A percentile compares a stretch with the other conserved stretches of the same genome.
These are phyloP conservation scores for Chymomyza costata DNA, from an alignment of 1,140 invertebrate species.

Conservation along the genomic window DNA sequence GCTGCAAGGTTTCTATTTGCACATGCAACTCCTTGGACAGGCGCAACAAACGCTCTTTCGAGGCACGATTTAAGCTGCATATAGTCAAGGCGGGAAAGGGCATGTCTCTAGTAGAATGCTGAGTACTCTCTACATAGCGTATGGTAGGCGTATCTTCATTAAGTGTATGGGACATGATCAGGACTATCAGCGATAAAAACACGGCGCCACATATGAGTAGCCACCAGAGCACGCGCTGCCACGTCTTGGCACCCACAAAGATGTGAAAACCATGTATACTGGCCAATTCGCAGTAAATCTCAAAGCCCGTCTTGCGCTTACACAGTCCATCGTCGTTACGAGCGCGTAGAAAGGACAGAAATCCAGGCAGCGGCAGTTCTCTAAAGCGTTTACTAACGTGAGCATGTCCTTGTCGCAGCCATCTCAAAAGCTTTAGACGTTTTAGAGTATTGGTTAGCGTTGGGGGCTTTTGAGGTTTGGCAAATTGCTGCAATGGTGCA, in stretches of 20 bases:
- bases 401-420: constrained; percentile 3
- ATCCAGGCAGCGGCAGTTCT: constrained; percentile 36
- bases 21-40: constrained; percentile 14
- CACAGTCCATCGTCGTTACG: constrained; percentile 60
- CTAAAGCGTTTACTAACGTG: constrained; percentile 12
- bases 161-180: constrained; percentile 72
- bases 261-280: constrained; percentile 70
- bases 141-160: constrained; percentile 72
- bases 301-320: constrained; percentile 58
- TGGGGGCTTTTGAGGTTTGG: background rate
- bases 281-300: constrained; percentile 76
- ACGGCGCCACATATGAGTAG: constrained; percentile 73
- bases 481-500: constrained; percentile 34
- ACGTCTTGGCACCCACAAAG: constrained; percentile 54
- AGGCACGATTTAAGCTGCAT: constrained; percentile 75
- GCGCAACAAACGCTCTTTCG: background rate
- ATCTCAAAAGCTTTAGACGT: constrained; percentile 31
- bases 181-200: constrained; percentile 66
- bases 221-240: constrained; percentile 75
- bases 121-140: constrained; percentile 79
- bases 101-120: constrained; percentile 72
- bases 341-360: constrained; percentile 44
- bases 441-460: constrained; percentile 2
- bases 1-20: background rate
- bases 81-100: constrained; percentile 83